These are phyloP conservation scores for Drosophila fulvimacula DNA, from an alignment of 2,888 invertebrate genomes.

Conservation along the genomic window DNA sequence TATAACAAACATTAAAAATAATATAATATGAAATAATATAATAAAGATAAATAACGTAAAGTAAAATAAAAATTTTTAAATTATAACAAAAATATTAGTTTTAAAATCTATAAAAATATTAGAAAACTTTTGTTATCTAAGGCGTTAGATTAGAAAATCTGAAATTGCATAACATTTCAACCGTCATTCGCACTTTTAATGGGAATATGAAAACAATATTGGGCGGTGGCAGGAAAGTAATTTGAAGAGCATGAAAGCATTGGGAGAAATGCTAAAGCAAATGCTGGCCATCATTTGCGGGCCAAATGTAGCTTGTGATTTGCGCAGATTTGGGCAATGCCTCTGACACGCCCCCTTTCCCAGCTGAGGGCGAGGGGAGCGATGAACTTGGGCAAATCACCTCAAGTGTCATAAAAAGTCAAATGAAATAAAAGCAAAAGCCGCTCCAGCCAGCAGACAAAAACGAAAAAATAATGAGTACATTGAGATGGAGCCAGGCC, in stretches of 20 bases:
- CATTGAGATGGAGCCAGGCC: constrained; percentile 27
- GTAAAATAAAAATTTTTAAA: background rate
- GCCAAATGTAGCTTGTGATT: constrained; percentile 80
- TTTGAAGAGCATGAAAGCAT: constrained; percentile 4
- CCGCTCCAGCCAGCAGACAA: constrained; percentile 46
- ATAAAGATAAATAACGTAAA: background rate
- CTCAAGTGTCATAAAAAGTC: constrained; percentile 76
- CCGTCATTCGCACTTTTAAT: constrained; percentile 3
- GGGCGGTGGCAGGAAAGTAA: constrained; percentile 1
- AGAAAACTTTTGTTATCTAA: background rate
- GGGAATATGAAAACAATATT: constrained; percentile 1
- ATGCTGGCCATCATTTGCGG: constrained; percentile 71
- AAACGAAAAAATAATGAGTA: constrained; percentile 76
- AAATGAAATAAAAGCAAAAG: constrained; percentile 73
- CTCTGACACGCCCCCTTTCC: constrained; percentile 44
- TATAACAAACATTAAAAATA: background rate
- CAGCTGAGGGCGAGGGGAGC: constrained; percentile 2
- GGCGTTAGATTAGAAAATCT: background rate
- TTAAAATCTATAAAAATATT: constrained; percentile 1
- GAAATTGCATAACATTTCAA: background rate
- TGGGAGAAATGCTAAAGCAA: constrained; percentile 27
- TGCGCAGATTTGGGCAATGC: constrained; percentile 60
- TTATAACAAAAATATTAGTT: background rate
- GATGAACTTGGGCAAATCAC: constrained; percentile 71
- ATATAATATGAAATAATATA: background rate